Conservation (phyloP, 2,113 vertebrate genomes). For the Saguinus imperator region DNA sequence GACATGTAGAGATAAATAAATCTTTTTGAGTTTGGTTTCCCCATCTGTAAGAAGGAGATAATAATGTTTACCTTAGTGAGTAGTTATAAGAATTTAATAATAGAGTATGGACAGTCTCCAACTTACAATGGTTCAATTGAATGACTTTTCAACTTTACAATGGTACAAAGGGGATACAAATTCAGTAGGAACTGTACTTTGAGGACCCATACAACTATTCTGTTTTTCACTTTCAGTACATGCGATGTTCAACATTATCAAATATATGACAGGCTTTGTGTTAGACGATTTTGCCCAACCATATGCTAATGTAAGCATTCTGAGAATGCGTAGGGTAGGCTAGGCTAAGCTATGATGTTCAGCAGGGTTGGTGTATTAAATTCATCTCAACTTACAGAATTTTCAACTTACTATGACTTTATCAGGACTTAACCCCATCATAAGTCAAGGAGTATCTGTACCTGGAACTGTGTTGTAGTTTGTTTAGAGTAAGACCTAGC, state of each 20-base stretch:
- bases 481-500: background rate
- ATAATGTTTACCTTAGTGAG: background rate
- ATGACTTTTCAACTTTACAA: background rate
- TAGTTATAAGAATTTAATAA: background rate
- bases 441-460: background rate
- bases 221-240: background rate
- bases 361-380: background rate
- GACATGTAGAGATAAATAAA: background rate
- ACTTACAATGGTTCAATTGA: background rate
- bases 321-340: background rate
- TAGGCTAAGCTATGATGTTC: background rate
- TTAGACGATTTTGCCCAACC: background rate
- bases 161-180: background rate
- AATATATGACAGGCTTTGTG: background rate
- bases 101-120: background rate
- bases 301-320: background rate
- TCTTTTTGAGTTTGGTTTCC: conserved; percentile 11
- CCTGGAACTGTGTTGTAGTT: background rate
- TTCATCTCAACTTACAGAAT: background rate
- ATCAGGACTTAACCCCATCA: background rate
- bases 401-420: background rate
- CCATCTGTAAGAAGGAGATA: background rate
- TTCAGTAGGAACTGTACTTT: background rate
- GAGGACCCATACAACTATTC: background rate
- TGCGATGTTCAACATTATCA: background rate